Evolutionary conservation across 2,888 invertebrate species (phyloP).

Genomic region (Sphaerophoria rueppellii): DNA sequence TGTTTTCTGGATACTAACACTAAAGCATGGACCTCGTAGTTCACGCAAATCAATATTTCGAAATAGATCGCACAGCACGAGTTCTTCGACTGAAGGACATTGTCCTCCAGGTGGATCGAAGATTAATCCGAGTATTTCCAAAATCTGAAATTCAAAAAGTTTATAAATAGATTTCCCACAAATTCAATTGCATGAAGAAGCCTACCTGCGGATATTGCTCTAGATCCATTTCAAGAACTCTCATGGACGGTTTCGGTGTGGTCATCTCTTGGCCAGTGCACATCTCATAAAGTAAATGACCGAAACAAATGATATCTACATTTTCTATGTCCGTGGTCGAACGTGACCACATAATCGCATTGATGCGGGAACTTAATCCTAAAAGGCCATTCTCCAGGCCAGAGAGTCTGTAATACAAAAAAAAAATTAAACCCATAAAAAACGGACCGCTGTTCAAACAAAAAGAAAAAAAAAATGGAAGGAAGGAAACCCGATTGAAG

Average conservation of each 20-base stretch:
- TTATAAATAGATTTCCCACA: not conserved
- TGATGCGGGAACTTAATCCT: slow-evolving; percentile 86
- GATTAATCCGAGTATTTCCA: slow-evolving; percentile 90
- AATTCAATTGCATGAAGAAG: not conserved
- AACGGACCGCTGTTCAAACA: slow-evolving; percentile 22
- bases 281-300: slow-evolving; percentile 95
- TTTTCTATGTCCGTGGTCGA: slow-evolving; percentile 82
- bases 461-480: slow-evolving; percentile 3
- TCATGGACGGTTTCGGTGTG: slow-evolving; percentile 88
- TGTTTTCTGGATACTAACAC: slow-evolving; percentile 83
- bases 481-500: slow-evolving; percentile 18
- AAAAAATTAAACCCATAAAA: slow-evolving; percentile 11
- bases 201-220: slow-evolving; percentile 88
- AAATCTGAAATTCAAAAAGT: slow-evolving; percentile 84
- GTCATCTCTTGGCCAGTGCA: slow-evolving; percentile 92
- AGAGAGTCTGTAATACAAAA: slow-evolving; percentile 85
- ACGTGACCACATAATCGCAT: slow-evolving; percentile 83
- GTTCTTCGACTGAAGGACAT: slow-evolving; percentile 90
- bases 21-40: slow-evolving; percentile 91
- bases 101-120: slow-evolving; percentile 87
- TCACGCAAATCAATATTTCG: slow-evolving; percentile 94
- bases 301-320: slow-evolving; percentile 89
- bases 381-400: slow-evolving; percentile 93
- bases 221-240: slow-evolving; percentile 88
- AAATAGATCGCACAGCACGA: slow-evolving; percentile 92